Base-by-base conservation (phyloP, 2,113 vertebrate genomes). In the Barbus barbus region DNA sequence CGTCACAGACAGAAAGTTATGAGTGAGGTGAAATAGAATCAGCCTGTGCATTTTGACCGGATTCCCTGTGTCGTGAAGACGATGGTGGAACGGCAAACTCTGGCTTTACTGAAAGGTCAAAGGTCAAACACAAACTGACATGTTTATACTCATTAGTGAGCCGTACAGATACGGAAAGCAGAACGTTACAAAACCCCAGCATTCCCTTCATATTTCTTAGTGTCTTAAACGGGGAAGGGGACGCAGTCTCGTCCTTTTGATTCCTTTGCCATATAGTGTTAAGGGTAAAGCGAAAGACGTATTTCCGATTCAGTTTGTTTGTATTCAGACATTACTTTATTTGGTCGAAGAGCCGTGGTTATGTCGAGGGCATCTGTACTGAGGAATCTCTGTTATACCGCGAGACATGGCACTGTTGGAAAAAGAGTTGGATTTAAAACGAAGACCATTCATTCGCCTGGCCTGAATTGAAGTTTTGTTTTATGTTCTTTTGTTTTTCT, bases 121-220 rank as follows among this genome's bases (percentile, higher is more conserved):
- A 83, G 77, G 77, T 86, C 84, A 56, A 77, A 77, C 87, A 86
- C 83, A 84, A 86, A 85, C 85, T 33, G 87, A 48, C 82, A 76
- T 82, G 84, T 87, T 85, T 79, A 53, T 81, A 93, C 92, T 94
- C 92, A 89, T 92, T 90, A 89, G 92, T 92, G 91, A 94, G 93
- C 94, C 93, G 95, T 94, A 95, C 93, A 93, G 92, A 86, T 90
- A 91, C 92, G 92, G 93, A 96, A 94, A 95, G 95, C 93, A 94
- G 94, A 96, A 93, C 92, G 91, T 89, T 88, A 92, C 91, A 69
- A 92, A 94, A 95, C 95, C 94, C 94, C 95, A 95, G 96, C 97
- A 97, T 98, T 97, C 96, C 96, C 95, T 94, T 91, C 93, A 91
- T 94, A 95, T 94, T 95, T 95, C 91, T 96, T 96, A 96, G 96